Evolutionary conservation across 2,888 invertebrate genomes (phyloP), one percentile per base, ranked within the genome.

Genomic region (Gortyna flavago): DNA sequence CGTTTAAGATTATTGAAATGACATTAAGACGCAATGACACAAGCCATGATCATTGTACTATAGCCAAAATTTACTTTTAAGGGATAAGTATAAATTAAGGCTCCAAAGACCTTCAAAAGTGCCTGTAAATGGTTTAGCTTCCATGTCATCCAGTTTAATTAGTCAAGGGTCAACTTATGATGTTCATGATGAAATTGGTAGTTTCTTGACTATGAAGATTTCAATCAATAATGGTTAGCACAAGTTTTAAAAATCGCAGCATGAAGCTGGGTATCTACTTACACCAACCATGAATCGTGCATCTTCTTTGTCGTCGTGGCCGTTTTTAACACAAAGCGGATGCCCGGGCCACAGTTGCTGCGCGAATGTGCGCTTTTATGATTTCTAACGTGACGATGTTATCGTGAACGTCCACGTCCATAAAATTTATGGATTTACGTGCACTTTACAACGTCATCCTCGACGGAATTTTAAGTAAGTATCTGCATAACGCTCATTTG

Each of bases 1-100:
- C 21, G n/a, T 61, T 61, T 75, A 2, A 75, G 9, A 51, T 75
- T 51, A 5, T 65, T 44, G 21, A 35, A 44, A 65, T 18, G 32
- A 35, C 25, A 59, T 32, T 29, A 38, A 18, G 29, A n/a, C 21
- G n/a, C 13, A 18, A 51, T 29, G 29, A 38, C 0, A 66, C 35
- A 29, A 75, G 25, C 25, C 2, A 9, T 41, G 11, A 21, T 64
- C 18, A 13, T 54, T 64, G 16, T 41, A 18, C 5, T 4, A n/a
- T n/a, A 32, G 18, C 9, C 32, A 29, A 41, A 1, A n/a, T 51
- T 68, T 7, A 69, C 18, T n/a, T 68, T 57, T 35, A 69, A 0
- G 35, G 4, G 13, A n/a, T 71, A 29, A 29, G 6, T 71, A 41
- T 54, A 54, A 38, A 68, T 25, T 18, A 7, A 32, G 68, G 29